Evolutionary conservation across 2,113 vertebrate species (phyloP), one percentile per base, ranked within the genome.

Genomic region (Lutjanus erythropterus): DNA sequence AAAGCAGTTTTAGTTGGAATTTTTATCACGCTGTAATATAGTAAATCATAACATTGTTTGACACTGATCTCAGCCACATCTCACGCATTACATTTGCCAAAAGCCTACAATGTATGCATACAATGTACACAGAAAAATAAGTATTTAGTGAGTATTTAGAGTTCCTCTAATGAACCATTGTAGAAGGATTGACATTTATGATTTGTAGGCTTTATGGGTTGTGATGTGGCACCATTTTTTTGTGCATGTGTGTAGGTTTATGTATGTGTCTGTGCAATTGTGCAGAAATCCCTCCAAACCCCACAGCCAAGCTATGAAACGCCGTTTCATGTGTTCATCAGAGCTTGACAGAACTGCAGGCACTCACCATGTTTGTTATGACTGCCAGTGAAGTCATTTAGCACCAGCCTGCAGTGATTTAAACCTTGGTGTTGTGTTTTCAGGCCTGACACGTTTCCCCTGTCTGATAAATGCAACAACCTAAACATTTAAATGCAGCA

Each of bases 301-400:
- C 62, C 18, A 68, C 52, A 74, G 29, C n/a, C 10, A 44, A 44
- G 37, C 47, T 50, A 71, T 80, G 68, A 86, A 89, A 80, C 74
- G n/a, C 39, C 65, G 89, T 84, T 84, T 85, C 60, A 75, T 18
- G 70, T 75, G 87, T 29, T 86, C 71, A 80, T 55, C 78, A 25
- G 80, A 86, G 84, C 84, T 41, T 77, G 69, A 86, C 72, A 23
- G 35, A 69, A 80, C 82, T 75, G 67, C 80, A 41, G 77, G 75
- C 56, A 9, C 31, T 71, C 59, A 3, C 16, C 23, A 29, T 68
- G 72, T 88, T 74, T 68, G 68, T 64, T 72, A 9, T 82, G 61
- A 77, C 83, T 86, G 56, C 60, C 1, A 7, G 46, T 64, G 37
- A 56, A 85, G 41, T 83, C 64, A 56, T 86, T 84, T 80, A 82